A percentile compares a stretch with the other conserved stretches of the same genome.
Conservation (phyloP, 2,113 vertebrate species). For the Turdus rufiventris region DNA sequence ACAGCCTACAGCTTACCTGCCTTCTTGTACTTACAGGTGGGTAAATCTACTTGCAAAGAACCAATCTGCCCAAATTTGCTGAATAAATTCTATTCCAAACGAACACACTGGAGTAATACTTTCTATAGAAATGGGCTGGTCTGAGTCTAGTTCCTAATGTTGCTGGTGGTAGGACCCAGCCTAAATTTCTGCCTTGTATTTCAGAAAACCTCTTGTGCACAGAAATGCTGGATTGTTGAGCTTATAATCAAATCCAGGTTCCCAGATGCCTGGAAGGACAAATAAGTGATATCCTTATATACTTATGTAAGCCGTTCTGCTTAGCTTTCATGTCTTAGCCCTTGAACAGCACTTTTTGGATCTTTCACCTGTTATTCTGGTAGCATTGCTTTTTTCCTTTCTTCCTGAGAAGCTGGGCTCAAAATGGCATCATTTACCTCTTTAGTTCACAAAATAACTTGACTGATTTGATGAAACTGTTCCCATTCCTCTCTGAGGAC, state of each 20-base stretch:
- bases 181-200: neutral
- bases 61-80: neutral
- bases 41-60: neutral
- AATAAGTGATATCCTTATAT: rapidly evolving
- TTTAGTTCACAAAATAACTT: neutral
- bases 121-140: neutral
- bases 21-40: rapidly evolving
- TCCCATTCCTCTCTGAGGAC: neutral
- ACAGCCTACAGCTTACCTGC: neutral
- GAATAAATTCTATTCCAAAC: neutral
- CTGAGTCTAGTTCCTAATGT: neutral
- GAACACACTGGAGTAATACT: neutral
- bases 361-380: neutral
- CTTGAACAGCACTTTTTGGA: neutral
- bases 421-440: neutral
- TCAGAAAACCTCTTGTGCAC: neutral
- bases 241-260: neutral
- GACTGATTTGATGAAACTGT: neutral
- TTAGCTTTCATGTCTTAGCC: neutral
- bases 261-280: neutral
- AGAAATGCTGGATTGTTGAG: neutral
- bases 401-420: neutral
- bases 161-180: neutral
- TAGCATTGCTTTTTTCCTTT: neutral
- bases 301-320: neutral